Evolutionary conservation across 2,797 vertebrate genomes (phyloP).

Genomic region (Spinibarbus caldwelli): DNA sequence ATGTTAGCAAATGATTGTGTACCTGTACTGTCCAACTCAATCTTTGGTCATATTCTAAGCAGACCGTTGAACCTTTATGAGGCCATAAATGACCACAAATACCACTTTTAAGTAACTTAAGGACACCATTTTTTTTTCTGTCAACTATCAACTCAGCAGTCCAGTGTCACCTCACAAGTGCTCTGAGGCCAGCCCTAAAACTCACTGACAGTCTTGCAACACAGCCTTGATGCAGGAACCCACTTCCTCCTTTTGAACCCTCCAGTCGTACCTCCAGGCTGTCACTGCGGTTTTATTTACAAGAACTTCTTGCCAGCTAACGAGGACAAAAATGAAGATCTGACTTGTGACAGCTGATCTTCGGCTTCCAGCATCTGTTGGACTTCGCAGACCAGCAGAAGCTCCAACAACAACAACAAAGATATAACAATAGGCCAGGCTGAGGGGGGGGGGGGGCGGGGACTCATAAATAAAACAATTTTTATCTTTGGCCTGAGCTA

Average conservation of each 20-base stretch:
- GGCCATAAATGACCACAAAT: not conserved
- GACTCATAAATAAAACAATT: not conserved
- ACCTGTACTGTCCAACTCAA: not conserved
- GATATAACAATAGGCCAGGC: not conserved
- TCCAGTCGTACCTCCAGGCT: slow-evolving; percentile 57
- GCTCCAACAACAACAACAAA: slow-evolving; percentile 2
- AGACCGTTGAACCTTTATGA: not conserved
- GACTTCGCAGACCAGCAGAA: slow-evolving; percentile 23
- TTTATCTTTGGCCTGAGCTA: slow-evolving; percentile 34
- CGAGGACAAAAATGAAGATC: slow-evolving; percentile 71
- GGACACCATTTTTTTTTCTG: not conserved
- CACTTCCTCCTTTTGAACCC: slow-evolving; percentile 77
- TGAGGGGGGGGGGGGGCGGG: not conserved
- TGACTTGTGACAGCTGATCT: slow-evolving; percentile 78
- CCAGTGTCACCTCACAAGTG: not conserved
- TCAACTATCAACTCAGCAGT: not conserved
- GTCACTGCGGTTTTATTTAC: slow-evolving; percentile 77
- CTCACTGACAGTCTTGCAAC: slow-evolving; percentile 70
- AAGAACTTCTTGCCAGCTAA: slow-evolving; percentile 79
- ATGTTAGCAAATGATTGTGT: not conserved
- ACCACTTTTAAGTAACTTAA: not conserved
- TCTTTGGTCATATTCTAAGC: not conserved
- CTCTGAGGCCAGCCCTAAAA: slow-evolving; percentile 18
- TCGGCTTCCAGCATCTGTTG: slow-evolving; percentile 76
- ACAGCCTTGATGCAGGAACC: slow-evolving; percentile 64